Conservation (phyloP, 2,888 invertebrate species). For the Gymnocheta viridis region DNA sequence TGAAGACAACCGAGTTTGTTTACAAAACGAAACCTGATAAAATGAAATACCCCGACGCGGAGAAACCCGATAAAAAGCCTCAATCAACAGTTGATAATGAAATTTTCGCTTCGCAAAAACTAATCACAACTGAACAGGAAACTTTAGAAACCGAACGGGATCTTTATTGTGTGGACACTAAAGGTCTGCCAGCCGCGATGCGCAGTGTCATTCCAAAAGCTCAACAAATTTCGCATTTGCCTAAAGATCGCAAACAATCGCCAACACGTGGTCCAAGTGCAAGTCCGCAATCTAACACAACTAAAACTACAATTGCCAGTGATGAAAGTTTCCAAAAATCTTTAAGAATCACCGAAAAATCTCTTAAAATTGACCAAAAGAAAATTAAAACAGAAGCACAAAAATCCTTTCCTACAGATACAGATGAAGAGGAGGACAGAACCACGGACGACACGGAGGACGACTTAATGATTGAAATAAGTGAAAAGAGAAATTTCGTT, state of each 20-base stretch:
- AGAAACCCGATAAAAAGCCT: not conserved
- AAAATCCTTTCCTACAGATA: not conserved
- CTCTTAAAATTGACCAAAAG: too few species aligned
- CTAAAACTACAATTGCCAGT: not conserved
- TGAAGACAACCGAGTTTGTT: constrained; percentile 23
- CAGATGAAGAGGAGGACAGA: constrained; percentile 44
- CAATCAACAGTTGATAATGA: not conserved
- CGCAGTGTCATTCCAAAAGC: not conserved
- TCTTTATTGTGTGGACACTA: not conserved
- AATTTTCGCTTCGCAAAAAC: constrained; percentile 2
- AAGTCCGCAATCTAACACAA: not conserved
- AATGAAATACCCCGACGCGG: not conserved
- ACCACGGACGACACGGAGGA: constrained; percentile 12
- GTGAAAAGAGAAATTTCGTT: constrained; percentile 8
- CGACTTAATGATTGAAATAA: constrained; percentile 20
- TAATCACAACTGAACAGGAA: constrained; percentile 28
- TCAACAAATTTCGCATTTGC: not conserved
- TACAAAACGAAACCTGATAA: not conserved
- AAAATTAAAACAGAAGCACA: not conserved
- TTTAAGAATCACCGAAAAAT: constrained; percentile 12
- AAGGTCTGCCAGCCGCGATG: not conserved
- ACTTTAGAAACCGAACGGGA: constrained; percentile 5
- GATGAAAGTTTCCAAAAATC: constrained; percentile 34
- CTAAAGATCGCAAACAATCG: not conserved
- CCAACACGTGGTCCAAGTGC: not conserved